These are phyloP conservation scores for Pseudomyrmex sp. DNA, from an alignment of 1,140 invertebrate species.

Conservation along the genomic window DNA sequence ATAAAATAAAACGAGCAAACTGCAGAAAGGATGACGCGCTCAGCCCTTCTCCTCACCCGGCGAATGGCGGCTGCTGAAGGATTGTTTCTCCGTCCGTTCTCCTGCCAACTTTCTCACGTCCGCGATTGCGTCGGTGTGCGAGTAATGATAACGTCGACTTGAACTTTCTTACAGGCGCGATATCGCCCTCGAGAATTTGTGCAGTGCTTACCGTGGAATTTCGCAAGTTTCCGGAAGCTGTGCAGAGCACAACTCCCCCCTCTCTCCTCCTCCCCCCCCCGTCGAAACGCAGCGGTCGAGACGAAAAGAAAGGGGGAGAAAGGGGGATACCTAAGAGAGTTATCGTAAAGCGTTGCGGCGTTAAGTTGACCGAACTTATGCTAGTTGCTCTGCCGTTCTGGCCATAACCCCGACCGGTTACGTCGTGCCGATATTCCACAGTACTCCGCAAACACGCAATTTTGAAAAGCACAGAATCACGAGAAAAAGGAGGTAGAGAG, in stretches of 20 bases:
- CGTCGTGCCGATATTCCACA: conserved; percentile 14
- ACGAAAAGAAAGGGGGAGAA: not conserved
- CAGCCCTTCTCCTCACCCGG: not conserved
- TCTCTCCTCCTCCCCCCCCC: not conserved
- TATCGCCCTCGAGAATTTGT: conserved; percentile 62
- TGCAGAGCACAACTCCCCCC: not conserved
- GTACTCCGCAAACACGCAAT: conserved; percentile 1
- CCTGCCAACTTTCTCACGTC: conserved; percentile 24
- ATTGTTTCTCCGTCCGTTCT: conserved; percentile 26
- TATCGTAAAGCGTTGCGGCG: conserved; percentile 64
- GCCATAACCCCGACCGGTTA: conserved; percentile 33
- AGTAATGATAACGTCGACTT: conserved; percentile 62
- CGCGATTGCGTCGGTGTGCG: conserved; percentile 43
- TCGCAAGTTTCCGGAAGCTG: conserved; percentile 55
- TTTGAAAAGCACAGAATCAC: conserved; percentile 12
- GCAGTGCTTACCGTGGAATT: conserved; percentile 59
- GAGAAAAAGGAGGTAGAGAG: not conserved
- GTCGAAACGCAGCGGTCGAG: not conserved
- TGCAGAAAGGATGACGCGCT: not conserved
- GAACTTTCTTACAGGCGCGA: conserved; percentile 56
- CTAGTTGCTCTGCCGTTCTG: conserved; percentile 31
- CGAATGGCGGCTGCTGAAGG: conserved; percentile 19
- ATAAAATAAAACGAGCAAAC: conserved; percentile 1
- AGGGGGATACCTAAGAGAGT: conserved; percentile 47
- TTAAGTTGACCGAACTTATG: conserved; percentile 72